Evolutionary conservation across 2,888 invertebrate species (phyloP).

Genomic region (Hymenopus coronatus): DNA sequence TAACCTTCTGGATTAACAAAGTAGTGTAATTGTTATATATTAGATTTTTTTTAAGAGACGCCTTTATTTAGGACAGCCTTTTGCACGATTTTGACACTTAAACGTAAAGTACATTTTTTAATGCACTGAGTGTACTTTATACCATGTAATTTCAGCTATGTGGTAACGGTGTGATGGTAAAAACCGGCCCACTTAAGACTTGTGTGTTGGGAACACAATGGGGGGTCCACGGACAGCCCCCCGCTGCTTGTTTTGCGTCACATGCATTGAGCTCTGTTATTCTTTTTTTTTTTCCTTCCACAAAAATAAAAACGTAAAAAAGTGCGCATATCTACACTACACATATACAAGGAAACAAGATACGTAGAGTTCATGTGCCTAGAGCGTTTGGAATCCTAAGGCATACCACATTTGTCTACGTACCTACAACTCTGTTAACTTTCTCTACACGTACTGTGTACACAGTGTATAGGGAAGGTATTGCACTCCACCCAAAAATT

Average conservation of each 20-base stretch:
- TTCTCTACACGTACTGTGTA: too few species aligned
- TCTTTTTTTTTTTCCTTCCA: not conserved
- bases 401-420: not conserved
- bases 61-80: too few species aligned
- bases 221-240: constrained; percentile 11
- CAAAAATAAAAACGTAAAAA: not conserved
- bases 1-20: too few species aligned
- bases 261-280: constrained; percentile 1
- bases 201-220: not conserved
- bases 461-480: too few species aligned
- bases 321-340: not conserved
- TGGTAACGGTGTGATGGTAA: constrained; percentile 19
- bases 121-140: constrained; percentile 8
- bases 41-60: too few species aligned
- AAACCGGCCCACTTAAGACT: constrained; percentile 16
- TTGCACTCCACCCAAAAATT: too few species aligned
- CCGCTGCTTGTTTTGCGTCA: constrained; percentile 18
- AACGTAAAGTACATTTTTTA: not conserved
- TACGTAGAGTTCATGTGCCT: not conserved
- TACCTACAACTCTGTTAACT: too few species aligned
- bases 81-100: too few species aligned
- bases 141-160: constrained; percentile 16
- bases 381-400: not conserved
- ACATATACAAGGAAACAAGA: not conserved
- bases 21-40: too few species aligned